These are phyloP conservation scores for Bubo blakistoni DNA, from an alignment of 2,113 vertebrate species.

Conservation along the genomic window DNA sequence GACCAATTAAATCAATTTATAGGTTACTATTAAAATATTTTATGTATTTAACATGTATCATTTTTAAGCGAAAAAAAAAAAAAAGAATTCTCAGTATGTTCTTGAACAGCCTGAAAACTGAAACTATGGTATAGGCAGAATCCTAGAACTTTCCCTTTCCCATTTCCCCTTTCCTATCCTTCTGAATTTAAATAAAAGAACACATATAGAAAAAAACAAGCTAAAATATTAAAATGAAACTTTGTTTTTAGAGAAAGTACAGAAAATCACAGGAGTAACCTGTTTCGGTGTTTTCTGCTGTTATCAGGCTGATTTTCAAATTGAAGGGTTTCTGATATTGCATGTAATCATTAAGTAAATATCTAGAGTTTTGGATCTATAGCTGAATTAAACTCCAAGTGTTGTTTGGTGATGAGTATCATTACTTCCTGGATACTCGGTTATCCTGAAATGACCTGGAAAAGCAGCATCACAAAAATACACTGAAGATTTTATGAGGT, in stretches of 20 bases:
- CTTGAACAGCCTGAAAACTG: neutral
- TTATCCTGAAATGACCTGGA: constrained; percentile 70
- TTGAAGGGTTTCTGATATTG: constrained; percentile 16
- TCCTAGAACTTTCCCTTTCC: neutral
- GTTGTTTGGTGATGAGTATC: neutral
- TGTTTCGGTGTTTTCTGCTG: neutral
- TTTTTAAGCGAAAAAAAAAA: neutral
- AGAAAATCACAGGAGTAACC: neutral
- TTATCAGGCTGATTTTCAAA: neutral
- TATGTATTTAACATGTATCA: neutral
- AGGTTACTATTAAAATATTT: neutral
- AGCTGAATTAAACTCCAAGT: constrained; percentile 14
- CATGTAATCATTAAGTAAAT: constrained; percentile 35
- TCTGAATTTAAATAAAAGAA: neutral
- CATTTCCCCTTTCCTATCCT: neutral
- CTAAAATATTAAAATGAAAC: neutral
- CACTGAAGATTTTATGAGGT: constrained; percentile 44
- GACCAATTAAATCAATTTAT: neutral
- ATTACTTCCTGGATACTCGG: neutral
- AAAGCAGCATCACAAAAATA: constrained; percentile 3
- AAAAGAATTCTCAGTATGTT: neutral
- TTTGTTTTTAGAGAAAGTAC: neutral
- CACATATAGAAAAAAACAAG: neutral
- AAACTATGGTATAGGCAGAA: neutral
- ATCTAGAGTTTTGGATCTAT: neutral